Evolutionary conservation across 1,140 invertebrate genomes (phyloP).

Genomic region (Subanguina moxae): DNA sequence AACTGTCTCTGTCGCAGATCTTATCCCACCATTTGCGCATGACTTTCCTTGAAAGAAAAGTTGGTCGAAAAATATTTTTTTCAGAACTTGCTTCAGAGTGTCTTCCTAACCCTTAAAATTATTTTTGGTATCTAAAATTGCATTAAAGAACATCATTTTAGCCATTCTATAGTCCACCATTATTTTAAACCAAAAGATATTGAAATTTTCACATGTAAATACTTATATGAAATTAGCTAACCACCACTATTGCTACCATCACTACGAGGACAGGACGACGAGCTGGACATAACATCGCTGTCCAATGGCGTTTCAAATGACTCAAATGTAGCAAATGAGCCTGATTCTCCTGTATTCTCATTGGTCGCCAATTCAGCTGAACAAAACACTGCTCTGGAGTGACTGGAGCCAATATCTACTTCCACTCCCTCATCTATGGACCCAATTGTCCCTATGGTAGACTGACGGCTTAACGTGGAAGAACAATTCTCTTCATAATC

Average conservation of each 20-base stretch:
- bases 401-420: slow-evolving; percentile 26
- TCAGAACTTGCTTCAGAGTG: no score
- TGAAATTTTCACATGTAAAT: no score
- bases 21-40: no score
- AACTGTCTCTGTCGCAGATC: no score
- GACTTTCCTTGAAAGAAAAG: no score
- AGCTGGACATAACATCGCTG: slow-evolving; percentile 42
- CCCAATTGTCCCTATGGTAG: slow-evolving; percentile 52
- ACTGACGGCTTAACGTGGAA: slow-evolving; percentile 47
- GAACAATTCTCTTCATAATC: slow-evolving; percentile 45
- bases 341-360: slow-evolving; percentile 19
- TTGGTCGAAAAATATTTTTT: no score
- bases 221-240: slow-evolving; percentile 12
- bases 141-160: no score
- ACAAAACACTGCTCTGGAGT: slow-evolving; percentile 30
- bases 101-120: no score
- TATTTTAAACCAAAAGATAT: no score
- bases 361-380: slow-evolving; percentile 22
- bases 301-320: slow-evolving; percentile 43
- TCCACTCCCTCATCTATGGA: slow-evolving; percentile 51
- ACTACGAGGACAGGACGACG: slow-evolving; percentile 38
- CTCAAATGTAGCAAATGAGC: slow-evolving; percentile 32
- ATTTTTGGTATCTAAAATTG: no score
- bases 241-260: slow-evolving; percentile 33
- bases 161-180: no score